Base-by-base conservation (phyloP, 2,113 vertebrate species). In the Cacatua alba region DNA sequence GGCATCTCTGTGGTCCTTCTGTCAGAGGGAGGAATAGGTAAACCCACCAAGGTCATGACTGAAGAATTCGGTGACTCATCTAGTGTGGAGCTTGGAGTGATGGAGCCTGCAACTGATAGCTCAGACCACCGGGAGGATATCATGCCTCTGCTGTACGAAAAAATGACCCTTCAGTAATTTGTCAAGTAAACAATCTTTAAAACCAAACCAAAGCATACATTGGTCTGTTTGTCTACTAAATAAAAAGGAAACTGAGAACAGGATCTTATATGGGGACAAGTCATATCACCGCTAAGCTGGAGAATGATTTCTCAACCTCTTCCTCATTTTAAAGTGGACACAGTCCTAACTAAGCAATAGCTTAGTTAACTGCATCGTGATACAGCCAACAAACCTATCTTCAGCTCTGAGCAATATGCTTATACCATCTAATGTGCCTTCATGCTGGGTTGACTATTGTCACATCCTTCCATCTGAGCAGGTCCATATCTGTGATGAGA, bases 281-380 rank as follows among this genome's bases (percentile, higher is more conserved):
- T 69, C 43, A n/a, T 8, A 62, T n/a, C 46, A 81, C 9, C 52
- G 39, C 33, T 60, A 71, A 62, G 33, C 24, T 4, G 4, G 33
- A 63, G 60, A 82, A 74, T 33, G 70, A 75, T 60, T 41, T 68
- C 35, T 39, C 43, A 77, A 13, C 3, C 19, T 51, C 7, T 68
- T 63, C 23, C n/a, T 78, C 44, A 31, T 74, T 89, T 82, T 44
- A 35, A 64, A 78, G 39, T 18, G 26, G 24, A 13, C 35, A 35
- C 23, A 37, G 33, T 37, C 68, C 71, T 48, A 72, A 19, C 33
- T 24, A 39, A 91, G 49, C 37, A 39, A 33, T 25, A 44, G 37
- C 37, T 39, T 39, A 39, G 37, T 39, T 39, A 39, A 39, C 37
- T 52, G 13, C 24, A 35, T 43, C 1, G 0, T 1, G 0, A 53